Evolutionary conservation across 2,797 vertebrate species (phyloP), one percentile per base, ranked within the genome.

Genomic region (Carcharodon carcharias): DNA sequence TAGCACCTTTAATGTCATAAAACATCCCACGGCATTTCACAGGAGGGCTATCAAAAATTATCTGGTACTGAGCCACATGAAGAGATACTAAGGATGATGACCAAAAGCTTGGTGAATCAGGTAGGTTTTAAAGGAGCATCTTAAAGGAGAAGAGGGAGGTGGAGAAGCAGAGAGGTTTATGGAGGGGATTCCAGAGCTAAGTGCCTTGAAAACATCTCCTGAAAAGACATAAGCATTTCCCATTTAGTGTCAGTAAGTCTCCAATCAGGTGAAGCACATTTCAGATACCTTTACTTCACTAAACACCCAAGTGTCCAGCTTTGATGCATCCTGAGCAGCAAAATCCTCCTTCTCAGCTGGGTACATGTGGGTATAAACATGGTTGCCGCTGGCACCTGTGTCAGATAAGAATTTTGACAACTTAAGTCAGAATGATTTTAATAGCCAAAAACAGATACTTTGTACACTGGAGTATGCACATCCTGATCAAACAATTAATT

Each of bases 271-370:
- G 31, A 85, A 71, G 7, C 14, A 88, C 56, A 45, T n/a, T 28
- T 31, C 40, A 26, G 26, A 96, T 11, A 99, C 99, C 98, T 99
- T 99, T 96, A 99, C 98, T 97, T 98, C 98, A 96, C 98, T 98
- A 97, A 99, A 99, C 97, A 99, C 99, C 99, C 99, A 99, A 0
- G 96, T 98, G 96, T 99, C 99, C 96, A 99, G 98, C 96, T 98
- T 98, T 63, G 99, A 98, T 87, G 98, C 99, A 97, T 99, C 99
- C 40, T 98, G 97, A 77, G 99, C 98, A 96, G 98, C 99, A 96
- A 99, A 99, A 97, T 99, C 99, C 97, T 99, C 98, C 95, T 97
- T 98, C 96, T 97, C 97, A 71, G 99, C 98, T 1, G 98, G 97
- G 73, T 99, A 99, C 96, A 98, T 98, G 96, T 98, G 97, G 1